A percentile compares a stretch with the other conserved stretches of the same genome.
Evolutionary conservation across 2,797 vertebrate genomes (phyloP).

Genomic region (Meriones psammophilus): DNA sequence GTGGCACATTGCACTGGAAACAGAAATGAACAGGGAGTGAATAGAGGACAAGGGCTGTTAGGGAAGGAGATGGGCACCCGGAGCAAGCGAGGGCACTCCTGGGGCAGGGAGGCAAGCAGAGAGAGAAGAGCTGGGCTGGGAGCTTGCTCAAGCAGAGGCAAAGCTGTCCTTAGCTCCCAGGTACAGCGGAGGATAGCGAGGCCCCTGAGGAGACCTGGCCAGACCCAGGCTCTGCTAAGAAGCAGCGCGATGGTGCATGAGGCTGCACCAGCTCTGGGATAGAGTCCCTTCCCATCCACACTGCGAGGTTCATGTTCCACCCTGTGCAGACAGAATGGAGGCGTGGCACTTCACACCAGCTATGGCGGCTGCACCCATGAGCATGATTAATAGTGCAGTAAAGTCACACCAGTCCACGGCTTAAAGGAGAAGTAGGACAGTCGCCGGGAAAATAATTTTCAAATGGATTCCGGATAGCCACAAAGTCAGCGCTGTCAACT

Average conservation of each 20-base stretch:
- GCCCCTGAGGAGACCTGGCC: background rate
- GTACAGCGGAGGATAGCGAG: background rate
- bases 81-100: constrained; percentile 65
- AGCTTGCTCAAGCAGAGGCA: constrained; percentile 43
- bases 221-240: background rate
- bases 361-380: fast-evolving
- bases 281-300: background rate
- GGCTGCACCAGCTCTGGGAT: constrained; percentile 22
- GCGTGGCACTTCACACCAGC: background rate
- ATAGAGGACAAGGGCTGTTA: background rate
- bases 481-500: background rate
- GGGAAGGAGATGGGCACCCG: constrained; percentile 26
- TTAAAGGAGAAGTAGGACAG: too few species aligned
- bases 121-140: constrained; percentile 9
- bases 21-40: constrained; percentile 88
- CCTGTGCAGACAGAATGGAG: background rate
- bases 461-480: background rate
- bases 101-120: constrained; percentile 62
- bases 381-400: background rate
- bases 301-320: background rate
- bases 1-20: constrained; percentile 94
- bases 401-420: constrained; percentile 34
- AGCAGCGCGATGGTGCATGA: background rate
- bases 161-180: background rate
- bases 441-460: background rate